phyloP scores from a whole-genome alignment of 2,113 vertebrate genomes.

The Cricetomys ansorgei region DNA sequence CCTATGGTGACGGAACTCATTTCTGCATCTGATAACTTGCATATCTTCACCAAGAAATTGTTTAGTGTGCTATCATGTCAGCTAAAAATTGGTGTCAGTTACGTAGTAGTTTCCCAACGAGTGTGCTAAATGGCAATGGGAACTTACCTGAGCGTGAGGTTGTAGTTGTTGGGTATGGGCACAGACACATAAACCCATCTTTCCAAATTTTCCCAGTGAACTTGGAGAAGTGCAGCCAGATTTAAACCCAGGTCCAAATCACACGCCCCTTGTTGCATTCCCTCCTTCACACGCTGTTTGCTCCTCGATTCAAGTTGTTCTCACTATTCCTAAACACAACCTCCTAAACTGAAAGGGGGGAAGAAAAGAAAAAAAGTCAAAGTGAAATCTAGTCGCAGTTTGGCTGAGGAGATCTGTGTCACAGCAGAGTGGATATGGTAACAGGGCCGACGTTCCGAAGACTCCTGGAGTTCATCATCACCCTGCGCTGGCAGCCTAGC shows the following conservation, averaged over 20 bases:
- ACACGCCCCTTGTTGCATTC: rapidly evolving
- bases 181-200: neutral
- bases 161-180: neutral
- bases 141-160: neutral
- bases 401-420: neutral
- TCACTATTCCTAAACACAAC: neutral
- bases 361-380: neutral
- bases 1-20: neutral
- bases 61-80: neutral
- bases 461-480: slow-evolving; percentile 36
- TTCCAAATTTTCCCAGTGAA: neutral
- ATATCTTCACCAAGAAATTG: neutral
- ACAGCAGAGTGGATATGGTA: neutral
- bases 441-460: neutral
- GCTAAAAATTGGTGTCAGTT: neutral
- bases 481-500: neutral
- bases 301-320: neutral
- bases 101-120: neutral
- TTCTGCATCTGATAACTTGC: neutral
- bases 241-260: neutral
- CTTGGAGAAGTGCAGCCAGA: neutral
- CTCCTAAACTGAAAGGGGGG: neutral
- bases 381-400: neutral
- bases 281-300: neutral
- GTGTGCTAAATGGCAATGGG: neutral